Percentiles rank a stretch among this genome's conserved stretches.
These are phyloP conservation scores for Philereme vetulata DNA, from an alignment of 2,888 invertebrate species.

Conservation along the genomic window DNA sequence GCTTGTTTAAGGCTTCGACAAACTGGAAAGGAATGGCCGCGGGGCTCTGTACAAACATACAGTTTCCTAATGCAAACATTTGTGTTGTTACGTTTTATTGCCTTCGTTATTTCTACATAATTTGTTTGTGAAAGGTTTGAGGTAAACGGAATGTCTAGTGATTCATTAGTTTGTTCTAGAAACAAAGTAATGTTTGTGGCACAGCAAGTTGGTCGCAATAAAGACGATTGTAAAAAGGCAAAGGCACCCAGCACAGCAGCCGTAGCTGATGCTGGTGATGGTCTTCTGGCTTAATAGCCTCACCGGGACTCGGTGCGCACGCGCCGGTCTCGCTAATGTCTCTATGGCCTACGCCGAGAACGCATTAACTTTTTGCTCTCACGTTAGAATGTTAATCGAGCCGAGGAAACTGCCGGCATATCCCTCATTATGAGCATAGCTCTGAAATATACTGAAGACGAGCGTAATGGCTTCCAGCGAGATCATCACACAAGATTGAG, in stretches of 20 bases:
- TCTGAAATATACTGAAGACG: neutral
- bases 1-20: neutral
- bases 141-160: no score
- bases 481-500: no score
- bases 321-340: slow-evolving; percentile 31
- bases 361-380: slow-evolving; percentile 30
- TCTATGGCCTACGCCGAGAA: slow-evolving; percentile 26
- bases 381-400: slow-evolving; percentile 36
- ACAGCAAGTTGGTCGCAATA: no score
- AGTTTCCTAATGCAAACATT: no score
- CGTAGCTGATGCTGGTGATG: neutral
- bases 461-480: no score
- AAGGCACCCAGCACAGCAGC: neutral
- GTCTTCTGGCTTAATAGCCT: slow-evolving; percentile 4
- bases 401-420: slow-evolving; percentile 1
- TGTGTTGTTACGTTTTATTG: no score
- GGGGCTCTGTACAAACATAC: neutral
- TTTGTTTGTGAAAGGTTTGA: no score
- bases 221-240: no score
- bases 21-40: neutral
- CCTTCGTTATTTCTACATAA: no score
- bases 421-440: slow-evolving; percentile 3
- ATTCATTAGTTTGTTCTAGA: no score
- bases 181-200: no score
- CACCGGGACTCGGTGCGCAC: slow-evolving; percentile 18